Base-by-base conservation (phyloP, 1,140 invertebrate species). In the Bacillus rossius region DNA sequence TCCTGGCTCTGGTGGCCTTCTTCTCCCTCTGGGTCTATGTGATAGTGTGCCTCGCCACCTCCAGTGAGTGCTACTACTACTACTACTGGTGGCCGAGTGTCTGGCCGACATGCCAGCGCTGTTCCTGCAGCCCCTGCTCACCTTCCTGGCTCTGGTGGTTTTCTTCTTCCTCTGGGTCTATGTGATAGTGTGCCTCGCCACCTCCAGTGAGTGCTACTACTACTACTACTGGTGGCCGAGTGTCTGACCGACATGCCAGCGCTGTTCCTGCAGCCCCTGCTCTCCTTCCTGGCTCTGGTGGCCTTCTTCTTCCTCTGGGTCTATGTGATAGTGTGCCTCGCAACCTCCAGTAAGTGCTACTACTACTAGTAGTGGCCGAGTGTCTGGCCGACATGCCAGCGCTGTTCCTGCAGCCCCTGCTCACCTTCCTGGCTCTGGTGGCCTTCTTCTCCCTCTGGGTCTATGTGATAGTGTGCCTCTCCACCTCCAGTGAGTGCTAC, bases 141-240 rank as follows among this genome's bases (percentile, higher is more conserved):
- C 94, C 0, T 94, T 94, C 69, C 60, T 89, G 43, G 80, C 87
- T 47, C 76, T 96, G 0, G 72, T 88, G 23, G 59, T 84, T 40
- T 96, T 96, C 71, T 88, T 94, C 61, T 73, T 84, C 40, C 92
- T 91, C 77, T 96, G 92, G 92, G 77, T 93, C 1, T 78, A 81
- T 26, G 84, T 96, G 37, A 82, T 96, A 61, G 74, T 85, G 22
- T 84, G 77, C 65, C 72, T 89, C 4, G 81, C 82, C n/a, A 87
- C 86, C 62, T 79, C 85, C 37, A 79, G 87, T 89, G 77, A 82
- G 83, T 78, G 41, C n/a, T n/a, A n/a, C n/a, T n/a, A n/a, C n/a
- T n/a, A n/a, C n/a, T n/a, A n/a, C n/a, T n/a, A n/a, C n/a, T n/a
- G n/a, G n/a, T n/a, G n/a, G n/a, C n/a, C n/a, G n/a, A n/a, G n/a